Evolutionary conservation across 2,113 vertebrate species (phyloP).

Genomic region (Echinops telfairi): DNA sequence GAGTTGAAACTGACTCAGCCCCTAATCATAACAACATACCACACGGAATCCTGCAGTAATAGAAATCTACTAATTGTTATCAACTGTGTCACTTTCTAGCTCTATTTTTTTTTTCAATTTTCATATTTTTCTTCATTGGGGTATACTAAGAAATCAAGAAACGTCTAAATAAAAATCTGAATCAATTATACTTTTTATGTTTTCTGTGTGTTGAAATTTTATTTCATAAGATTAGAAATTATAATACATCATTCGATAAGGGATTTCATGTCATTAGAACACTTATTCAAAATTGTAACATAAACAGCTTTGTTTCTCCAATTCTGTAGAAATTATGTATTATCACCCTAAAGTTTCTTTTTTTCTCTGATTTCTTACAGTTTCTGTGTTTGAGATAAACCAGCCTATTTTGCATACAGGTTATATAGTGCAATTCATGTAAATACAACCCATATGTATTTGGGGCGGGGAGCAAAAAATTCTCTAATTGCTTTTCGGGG

Average conservation of each 20-base stretch:
- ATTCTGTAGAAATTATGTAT: conserved; percentile 14
- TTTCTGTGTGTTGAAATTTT: background rate
- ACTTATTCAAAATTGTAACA: background rate
- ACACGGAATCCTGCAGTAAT: background rate
- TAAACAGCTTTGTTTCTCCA: background rate
- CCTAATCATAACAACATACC: background rate
- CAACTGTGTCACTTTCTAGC: background rate
- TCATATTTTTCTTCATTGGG: background rate
- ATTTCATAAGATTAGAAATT: conserved; percentile 1
- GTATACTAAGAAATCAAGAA: background rate
- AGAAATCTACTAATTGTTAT: background rate
- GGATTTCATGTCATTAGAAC: background rate
- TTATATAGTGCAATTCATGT: conserved; percentile 89
- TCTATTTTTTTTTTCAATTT: background rate
- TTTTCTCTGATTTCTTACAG: conserved; percentile 80
- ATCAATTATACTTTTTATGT: background rate
- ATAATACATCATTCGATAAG: background rate
- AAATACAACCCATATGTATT: conserved; percentile 79
- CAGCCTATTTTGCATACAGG: conserved; percentile 89
- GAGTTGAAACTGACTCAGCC: too few relatives aligned
- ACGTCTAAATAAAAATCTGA: background rate
- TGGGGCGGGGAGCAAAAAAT: too few relatives aligned
- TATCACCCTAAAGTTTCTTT: conserved; percentile 9
- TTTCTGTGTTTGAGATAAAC: conserved; percentile 89
- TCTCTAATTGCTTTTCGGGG: too few relatives aligned